phyloP scores from a whole-genome alignment of 2,113 vertebrate genomes.

The Thamnophis sirtalis region DNA sequence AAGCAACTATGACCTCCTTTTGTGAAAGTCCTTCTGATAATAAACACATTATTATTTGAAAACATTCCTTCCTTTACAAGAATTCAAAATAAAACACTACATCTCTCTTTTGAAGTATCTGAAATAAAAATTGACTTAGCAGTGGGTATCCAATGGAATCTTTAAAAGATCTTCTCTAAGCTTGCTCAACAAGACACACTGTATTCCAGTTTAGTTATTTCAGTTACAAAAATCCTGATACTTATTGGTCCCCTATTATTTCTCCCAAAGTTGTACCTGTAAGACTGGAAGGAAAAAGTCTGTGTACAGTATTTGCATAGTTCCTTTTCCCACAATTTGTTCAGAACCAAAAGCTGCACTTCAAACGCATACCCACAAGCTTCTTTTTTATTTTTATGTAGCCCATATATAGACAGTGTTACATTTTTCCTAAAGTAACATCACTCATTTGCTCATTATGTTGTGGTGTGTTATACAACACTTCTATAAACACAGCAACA shows the following conservation, averaged over 20 bases:
- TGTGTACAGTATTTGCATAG: neutral
- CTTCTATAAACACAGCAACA: too few relatives aligned
- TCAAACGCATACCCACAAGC: neutral
- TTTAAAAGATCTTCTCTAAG: neutral
- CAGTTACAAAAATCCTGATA: neutral
- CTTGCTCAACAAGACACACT: neutral
- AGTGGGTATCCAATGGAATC: neutral
- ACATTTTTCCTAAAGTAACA: neutral
- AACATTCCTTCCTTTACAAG: neutral
- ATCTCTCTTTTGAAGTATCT: neutral
- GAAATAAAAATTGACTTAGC: neutral
- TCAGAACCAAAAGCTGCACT: neutral
- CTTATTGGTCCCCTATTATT: neutral
- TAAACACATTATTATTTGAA: neutral
- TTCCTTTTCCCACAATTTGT: neutral
- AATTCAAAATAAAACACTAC: neutral
- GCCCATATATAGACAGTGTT: neutral
- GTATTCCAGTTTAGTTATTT: neutral
- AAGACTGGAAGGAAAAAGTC: neutral
- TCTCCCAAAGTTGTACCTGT: neutral
- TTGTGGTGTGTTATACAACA: neutral
- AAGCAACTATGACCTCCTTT: neutral
- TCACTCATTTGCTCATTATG: neutral
- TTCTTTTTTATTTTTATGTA: neutral
- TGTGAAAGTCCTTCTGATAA: neutral